Percentiles rank a stretch among this genome's conserved stretches.
These are phyloP conservation scores for Andrena camellia DNA, from an alignment of 2,888 invertebrate species.

Conservation along the genomic window DNA sequence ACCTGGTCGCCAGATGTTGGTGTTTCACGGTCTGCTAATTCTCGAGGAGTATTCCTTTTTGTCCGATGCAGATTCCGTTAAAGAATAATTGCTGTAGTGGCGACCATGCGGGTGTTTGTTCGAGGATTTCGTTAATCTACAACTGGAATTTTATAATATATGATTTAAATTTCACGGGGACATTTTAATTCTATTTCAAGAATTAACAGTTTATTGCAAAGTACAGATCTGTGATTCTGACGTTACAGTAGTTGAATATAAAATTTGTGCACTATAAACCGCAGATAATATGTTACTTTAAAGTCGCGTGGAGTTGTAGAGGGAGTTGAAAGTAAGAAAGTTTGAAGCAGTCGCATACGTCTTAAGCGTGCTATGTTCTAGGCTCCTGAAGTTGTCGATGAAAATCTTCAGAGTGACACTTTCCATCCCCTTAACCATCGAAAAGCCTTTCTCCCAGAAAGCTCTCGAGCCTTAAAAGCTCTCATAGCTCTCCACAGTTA, in stretches of 20 bases:
- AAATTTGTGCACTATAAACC: neutral
- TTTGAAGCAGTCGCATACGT: neutral
- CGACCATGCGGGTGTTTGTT: too few species aligned
- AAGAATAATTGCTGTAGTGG: neutral
- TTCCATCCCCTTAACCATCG: slow-evolving; percentile 1
- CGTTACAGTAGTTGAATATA: neutral
- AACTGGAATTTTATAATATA: too few species aligned
- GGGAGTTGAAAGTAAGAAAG: neutral
- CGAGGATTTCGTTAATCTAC: too few species aligned
- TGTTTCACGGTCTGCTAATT: slow-evolving; percentile 21
- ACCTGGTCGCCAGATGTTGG: slow-evolving; percentile 52
- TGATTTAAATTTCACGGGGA: too few species aligned
- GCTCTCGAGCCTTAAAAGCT: slow-evolving; percentile 43
- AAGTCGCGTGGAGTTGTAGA: neutral
- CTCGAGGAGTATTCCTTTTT: slow-evolving; percentile 9
- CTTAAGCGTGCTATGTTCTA: neutral
- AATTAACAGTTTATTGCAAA: too few species aligned
- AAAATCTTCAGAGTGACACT: slow-evolving; percentile 2
- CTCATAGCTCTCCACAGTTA: slow-evolving; percentile 34
- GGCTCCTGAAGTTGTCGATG: neutral
- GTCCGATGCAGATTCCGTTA: neutral
- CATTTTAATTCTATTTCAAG: too few species aligned
- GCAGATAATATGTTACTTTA: neutral
- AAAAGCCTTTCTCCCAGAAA: slow-evolving; percentile 27
- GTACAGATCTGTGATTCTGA: too few species aligned